Percentiles rank a stretch among this genome's conserved stretches.
Evolutionary conservation across 2,797 vertebrate species (phyloP).

Genomic region (Orientallactaga sibirica): DNA sequence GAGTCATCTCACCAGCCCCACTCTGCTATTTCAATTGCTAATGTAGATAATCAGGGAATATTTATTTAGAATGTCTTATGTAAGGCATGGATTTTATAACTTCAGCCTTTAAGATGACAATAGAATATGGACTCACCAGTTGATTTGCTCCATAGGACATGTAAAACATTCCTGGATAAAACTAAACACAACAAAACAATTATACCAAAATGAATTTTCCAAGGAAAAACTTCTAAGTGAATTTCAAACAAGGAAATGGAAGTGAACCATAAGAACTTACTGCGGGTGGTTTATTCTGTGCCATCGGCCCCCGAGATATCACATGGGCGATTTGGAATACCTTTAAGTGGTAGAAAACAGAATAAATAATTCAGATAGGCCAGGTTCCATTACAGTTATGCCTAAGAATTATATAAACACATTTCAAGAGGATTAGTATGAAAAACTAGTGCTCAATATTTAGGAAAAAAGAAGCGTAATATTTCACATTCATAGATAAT

Average conservation of each 20-base stretch:
- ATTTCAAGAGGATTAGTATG: constrained; percentile 38
- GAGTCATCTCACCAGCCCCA: too few relatives aligned
- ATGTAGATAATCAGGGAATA: constrained; percentile 25
- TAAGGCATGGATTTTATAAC: constrained; percentile 4
- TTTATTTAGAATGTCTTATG: constrained; percentile 17
- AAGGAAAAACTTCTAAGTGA: constrained; percentile 27
- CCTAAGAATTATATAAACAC: not conserved
- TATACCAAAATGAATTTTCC: constrained; percentile 53
- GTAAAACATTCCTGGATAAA: constrained; percentile 80
- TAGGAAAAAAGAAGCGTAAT: constrained; percentile 25
- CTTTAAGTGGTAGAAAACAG: constrained; percentile 66
- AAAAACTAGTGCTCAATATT: constrained; percentile 51
- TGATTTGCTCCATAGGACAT: constrained; percentile 79
- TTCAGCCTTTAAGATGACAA: constrained; percentile 44
- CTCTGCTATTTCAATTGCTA: constrained; percentile 35
- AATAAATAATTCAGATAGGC: constrained; percentile 31
- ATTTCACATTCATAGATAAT: constrained; percentile 44
- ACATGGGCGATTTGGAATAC: constrained; percentile 70
- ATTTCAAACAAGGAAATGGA: constrained; percentile 42
- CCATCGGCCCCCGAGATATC: constrained; percentile 58
- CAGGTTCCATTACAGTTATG: not conserved
- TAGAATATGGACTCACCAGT: constrained; percentile 74
- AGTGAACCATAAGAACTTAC: constrained; percentile 67
- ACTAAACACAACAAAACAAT: constrained; percentile 71
- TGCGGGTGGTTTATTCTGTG: constrained; percentile 53